phyloP scores from a whole-genome alignment of 2,888 invertebrate species.

The Cataglyphis albicans region DNA sequence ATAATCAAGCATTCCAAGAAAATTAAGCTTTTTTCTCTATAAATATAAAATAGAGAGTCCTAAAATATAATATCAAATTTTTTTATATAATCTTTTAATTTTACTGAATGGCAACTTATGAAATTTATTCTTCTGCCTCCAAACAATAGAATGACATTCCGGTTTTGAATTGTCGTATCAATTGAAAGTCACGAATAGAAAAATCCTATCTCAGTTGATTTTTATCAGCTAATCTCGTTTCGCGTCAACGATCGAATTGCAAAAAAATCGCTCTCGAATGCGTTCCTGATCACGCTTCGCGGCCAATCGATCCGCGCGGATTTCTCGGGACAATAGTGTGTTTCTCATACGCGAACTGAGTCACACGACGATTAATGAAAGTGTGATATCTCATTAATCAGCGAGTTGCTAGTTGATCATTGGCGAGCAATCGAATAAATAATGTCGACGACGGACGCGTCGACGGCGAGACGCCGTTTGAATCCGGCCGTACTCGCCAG shows the following conservation, averaged over 20 bases:
- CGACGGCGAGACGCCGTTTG: slow-evolving; percentile 78
- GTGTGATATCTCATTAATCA: neutral
- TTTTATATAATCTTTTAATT: neutral
- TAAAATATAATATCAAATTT: neutral
- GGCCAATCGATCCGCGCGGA: neutral
- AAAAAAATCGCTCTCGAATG: neutral
- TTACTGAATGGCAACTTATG: neutral
- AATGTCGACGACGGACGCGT: slow-evolving; percentile 75
- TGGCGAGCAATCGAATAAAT: slow-evolving; percentile 2
- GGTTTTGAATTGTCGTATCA: neutral
- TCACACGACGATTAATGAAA: neutral
- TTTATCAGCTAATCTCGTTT: neutral
- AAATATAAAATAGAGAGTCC: neutral
- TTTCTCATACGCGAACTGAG: neutral
- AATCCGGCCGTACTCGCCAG: slow-evolving; percentile 79
- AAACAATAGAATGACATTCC: slow-evolving; percentile 18
- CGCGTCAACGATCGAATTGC: neutral
- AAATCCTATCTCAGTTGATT: neutral
- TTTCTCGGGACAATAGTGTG: neutral
- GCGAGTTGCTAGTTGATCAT: neutral
- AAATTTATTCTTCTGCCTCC: neutral
- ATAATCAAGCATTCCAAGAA: neutral
- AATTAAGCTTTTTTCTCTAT: neutral
- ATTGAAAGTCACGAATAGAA: neutral
- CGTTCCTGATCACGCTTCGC: neutral